These are phyloP conservation scores for Xylocopa sonorina DNA, from an alignment of 1,140 invertebrate species.

Conservation along the genomic window DNA sequence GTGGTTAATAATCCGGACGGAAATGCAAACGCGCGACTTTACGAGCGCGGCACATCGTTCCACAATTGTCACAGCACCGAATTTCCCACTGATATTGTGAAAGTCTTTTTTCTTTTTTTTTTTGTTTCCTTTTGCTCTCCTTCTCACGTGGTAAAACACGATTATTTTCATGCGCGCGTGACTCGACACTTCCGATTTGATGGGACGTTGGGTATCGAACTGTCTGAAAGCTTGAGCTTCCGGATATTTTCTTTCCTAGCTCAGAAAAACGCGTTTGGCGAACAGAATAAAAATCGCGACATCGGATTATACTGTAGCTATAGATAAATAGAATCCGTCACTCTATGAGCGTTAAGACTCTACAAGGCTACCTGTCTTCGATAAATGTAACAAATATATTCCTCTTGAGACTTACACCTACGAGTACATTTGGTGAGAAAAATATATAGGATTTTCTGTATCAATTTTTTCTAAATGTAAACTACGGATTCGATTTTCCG, in stretches of 20 bases:
- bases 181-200: neutral
- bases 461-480: too few species aligned
- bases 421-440: too few species aligned
- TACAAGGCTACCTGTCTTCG: too few species aligned
- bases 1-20: conserved; percentile 29
- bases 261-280: neutral
- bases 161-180: neutral
- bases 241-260: conserved; percentile 3
- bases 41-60: conserved; percentile 23
- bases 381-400: too few species aligned
- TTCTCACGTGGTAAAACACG: neutral
- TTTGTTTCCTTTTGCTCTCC: neutral
- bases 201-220: neutral
- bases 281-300: neutral
- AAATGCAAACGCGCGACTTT: conserved; percentile 17
- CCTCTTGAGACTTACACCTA: too few species aligned
- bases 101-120: neutral
- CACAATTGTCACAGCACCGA: neutral
- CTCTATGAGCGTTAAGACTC: too few species aligned
- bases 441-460: too few species aligned
- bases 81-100: neutral
- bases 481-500: too few species aligned
- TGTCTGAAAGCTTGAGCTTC: neutral
- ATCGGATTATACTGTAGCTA: neutral
- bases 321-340: too few species aligned